phyloP scores from a whole-genome alignment of 35 echinoderm and acorn worm species.

The Antedon bifida region DNA sequence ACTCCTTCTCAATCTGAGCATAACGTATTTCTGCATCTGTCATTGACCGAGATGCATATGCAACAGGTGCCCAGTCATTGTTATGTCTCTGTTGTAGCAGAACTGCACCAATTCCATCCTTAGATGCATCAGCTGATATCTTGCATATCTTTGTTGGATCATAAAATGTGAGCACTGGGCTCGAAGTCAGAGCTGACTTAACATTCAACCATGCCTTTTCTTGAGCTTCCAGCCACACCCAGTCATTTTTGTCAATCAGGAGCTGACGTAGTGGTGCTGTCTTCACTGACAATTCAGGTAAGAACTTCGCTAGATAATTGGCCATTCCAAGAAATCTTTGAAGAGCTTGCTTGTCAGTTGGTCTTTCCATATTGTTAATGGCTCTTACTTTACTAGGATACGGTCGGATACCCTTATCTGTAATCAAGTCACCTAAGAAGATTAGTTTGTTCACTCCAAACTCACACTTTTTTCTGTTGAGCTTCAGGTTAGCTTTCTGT shows the following conservation, averaged over 20 bases:
- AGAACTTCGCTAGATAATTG: conserved; percentile 27
- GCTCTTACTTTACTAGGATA: conserved; percentile 21
- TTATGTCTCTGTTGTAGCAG: conserved; percentile 1
- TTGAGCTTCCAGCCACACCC: neutral
- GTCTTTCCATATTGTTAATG: conserved; percentile 17
- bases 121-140: conserved; percentile 17
- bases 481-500: conserved; percentile 14
- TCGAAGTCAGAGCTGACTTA: neutral
- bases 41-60: conserved; percentile 38
- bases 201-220: neutral
- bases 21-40: conserved; percentile 18
- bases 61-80: conserved; percentile 20
- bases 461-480: conserved; percentile 27
- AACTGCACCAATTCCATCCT: conserved; percentile 14
- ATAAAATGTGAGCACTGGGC: conserved; percentile 7
- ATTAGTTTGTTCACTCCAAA: conserved; percentile 1
- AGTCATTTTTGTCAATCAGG: neutral
- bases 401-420: conserved; percentile 7
- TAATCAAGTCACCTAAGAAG: conserved; percentile 10
- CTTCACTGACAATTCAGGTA: conserved; percentile 16
- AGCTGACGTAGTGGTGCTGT: conserved; percentile 3
- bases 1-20: conserved; percentile 41
- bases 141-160: neutral
- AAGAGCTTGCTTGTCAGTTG: conserved; percentile 9
- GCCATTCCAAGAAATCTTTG: conserved; percentile 29